Evolutionary conservation across 2,797 vertebrate genomes (phyloP), one percentile per base, ranked within the genome.

Genomic region (Neosilurus hyrtlii): DNA sequence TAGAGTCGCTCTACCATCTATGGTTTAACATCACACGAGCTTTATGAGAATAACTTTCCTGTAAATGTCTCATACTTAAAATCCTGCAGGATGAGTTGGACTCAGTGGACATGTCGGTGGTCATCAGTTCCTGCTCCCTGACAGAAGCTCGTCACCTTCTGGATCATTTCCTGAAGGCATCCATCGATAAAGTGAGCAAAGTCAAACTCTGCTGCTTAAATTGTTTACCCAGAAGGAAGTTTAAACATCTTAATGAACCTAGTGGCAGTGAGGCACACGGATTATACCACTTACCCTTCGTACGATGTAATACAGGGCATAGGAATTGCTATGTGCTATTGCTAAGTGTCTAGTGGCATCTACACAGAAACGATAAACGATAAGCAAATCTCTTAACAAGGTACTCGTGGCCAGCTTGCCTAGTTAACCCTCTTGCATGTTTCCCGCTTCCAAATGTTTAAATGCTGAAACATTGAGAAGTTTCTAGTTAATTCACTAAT

Each of bases 101-200:
- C 92, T 97, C 97, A 0, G 97, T 97, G 0, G 97, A 99, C 92
- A 99, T 97, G 0, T 99, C 97, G 0, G 98, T 97, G 89, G 97
- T 99, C 88, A 99, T 99, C 91, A 98, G 97, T 88, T 99, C 98
- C 86, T 99, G 98, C 86, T 99, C 97, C 1, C 90, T 99, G 91
- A 95, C 97, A 0, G 98, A 99, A 91, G 98, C 98, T 0, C 96
- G 97, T 8, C 96, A 97, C 85, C 95, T 99, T 86, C 93, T 99
- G 90, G 97, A 98, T 89, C 96, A 97, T 90, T 99, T 99, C 89
- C 94, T 99, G 72, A 98, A 98, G 88, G 97, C 97, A 0, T 99
- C 97, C 67, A 99, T 99, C 0, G 97, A 99, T 83, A 99, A 98
- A 95, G 98, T 96, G 49, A 35, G 81, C 57, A n/a, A 8, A 24